Evolutionary conservation across 1,140 invertebrate genomes (phyloP).

Genomic region (Whitmania pigra): DNA sequence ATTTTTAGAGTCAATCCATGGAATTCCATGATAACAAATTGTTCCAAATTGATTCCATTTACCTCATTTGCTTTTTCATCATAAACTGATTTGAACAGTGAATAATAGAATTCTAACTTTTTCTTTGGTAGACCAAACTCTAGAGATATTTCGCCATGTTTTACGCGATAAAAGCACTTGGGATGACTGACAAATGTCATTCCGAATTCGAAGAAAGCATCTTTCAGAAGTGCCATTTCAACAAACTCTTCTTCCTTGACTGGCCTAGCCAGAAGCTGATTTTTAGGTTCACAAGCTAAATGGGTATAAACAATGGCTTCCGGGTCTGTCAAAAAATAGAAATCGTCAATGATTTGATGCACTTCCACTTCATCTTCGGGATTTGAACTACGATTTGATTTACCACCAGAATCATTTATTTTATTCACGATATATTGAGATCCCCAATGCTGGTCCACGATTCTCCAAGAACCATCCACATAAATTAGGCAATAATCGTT

Average conservation of each 20-base stretch:
- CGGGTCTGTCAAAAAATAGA: slow-evolving; percentile 25
- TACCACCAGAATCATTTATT: neutral
- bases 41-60: slow-evolving; percentile 20
- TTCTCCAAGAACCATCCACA: slow-evolving; percentile 22
- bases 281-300: slow-evolving; percentile 20
- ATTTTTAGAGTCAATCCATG: slow-evolving; percentile 8
- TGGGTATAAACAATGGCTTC: slow-evolving; percentile 24
- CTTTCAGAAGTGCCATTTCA: slow-evolving; percentile 20
- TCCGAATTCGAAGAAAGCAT: slow-evolving; percentile 21
- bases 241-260: slow-evolving; percentile 24
- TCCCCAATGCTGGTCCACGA: slow-evolving; percentile 25
- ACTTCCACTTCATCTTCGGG: neutral
- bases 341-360: slow-evolving; percentile 21
- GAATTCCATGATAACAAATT: slow-evolving; percentile 21
- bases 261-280: slow-evolving; percentile 24
- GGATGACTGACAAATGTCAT: slow-evolving; percentile 18
- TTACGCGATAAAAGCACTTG: slow-evolving; percentile 14
- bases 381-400: neutral
- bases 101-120: slow-evolving; percentile 6
- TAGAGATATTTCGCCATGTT: slow-evolving; percentile 9
- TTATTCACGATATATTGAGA: slow-evolving; percentile 8
- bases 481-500: slow-evolving; percentile 21
- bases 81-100: slow-evolving; percentile 14
- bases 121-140: slow-evolving; percentile 18
- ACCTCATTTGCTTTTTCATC: slow-evolving; percentile 9